A percentile compares a stretch with the other conserved stretches of the same genome.
These are phyloP conservation scores for Danio choprae DNA, from an alignment of 2,797 vertebrate species.

Conservation along the genomic window DNA sequence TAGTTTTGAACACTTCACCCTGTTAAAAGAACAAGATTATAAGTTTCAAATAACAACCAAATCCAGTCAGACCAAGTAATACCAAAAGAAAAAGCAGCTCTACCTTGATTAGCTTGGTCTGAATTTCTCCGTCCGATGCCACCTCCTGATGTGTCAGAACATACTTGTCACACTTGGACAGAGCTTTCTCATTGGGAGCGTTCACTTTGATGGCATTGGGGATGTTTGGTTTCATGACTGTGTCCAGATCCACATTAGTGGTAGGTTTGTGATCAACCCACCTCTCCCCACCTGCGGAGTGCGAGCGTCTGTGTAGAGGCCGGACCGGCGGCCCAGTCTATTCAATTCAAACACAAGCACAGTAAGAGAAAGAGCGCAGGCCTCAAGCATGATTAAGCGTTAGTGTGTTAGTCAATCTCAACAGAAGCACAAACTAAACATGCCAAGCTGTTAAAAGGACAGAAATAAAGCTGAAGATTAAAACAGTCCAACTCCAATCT, in stretches of 20 bases:
- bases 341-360: slow-evolving; percentile 70
- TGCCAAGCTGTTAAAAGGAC: slow-evolving; percentile 50
- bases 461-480: neutral
- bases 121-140: slow-evolving; percentile 94
- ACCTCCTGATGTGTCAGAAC: slow-evolving; percentile 96
- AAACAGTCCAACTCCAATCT: neutral
- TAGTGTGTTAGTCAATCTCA: slow-evolving; percentile 42
- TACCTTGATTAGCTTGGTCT: slow-evolving; percentile 95
- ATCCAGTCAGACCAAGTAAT: neutral
- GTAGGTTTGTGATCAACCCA: slow-evolving; percentile 96
- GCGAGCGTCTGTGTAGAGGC: slow-evolving; percentile 83
- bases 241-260: slow-evolving; percentile 87
- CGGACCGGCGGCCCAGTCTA: slow-evolving; percentile 83
- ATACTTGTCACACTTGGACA: slow-evolving; percentile 95
- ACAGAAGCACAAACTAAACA: slow-evolving; percentile 66
- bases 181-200: slow-evolving; percentile 86
- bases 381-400: neutral
- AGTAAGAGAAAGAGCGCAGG: neutral
- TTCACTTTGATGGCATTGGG: slow-evolving; percentile 90
- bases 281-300: slow-evolving; percentile 89
- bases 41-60: neutral
- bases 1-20: slow-evolving; percentile 93
- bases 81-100: neutral
- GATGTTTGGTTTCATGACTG: slow-evolving; percentile 90
- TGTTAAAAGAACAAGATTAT: slow-evolving; percentile 57